Conservation (phyloP, 1,140 invertebrate species). For the Brachionus rotundiformis region DNA sequence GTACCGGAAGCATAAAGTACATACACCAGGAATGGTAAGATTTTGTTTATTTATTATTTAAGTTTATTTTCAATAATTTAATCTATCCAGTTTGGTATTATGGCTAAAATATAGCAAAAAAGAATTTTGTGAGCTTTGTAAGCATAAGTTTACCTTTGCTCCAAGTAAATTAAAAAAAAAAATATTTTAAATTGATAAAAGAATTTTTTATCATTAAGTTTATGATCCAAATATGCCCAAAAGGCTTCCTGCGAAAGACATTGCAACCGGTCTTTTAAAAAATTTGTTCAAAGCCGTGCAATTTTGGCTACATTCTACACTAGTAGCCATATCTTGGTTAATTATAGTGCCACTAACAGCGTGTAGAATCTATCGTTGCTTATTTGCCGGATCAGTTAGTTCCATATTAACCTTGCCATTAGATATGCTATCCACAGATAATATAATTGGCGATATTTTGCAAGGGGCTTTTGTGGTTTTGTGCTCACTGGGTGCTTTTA, state of each 20-base stretch:
- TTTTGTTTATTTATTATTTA: conserved; percentile 8
- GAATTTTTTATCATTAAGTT: too few species aligned
- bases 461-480: conserved; percentile 94
- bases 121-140: conserved; percentile 97
- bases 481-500: conserved; percentile 93
- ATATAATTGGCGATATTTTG: conserved; percentile 86
- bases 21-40: conserved; percentile 82
- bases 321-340: conserved; percentile 94
- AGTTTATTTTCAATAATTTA: neutral
- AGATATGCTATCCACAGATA: conserved; percentile 88
- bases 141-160: conserved; percentile 94
- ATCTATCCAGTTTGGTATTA: conserved; percentile 67
- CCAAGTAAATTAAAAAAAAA: conserved; percentile 71
- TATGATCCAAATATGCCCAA: conserved; percentile 96
- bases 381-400: conserved; percentile 82
- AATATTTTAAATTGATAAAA: too few species aligned
- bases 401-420: conserved; percentile 79
- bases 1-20: conserved; percentile 97
- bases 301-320: conserved; percentile 92
- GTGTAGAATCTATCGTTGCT: conserved; percentile 85
- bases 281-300: conserved; percentile 86
- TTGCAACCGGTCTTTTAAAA: conserved; percentile 80
- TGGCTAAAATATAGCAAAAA: conserved; percentile 86
- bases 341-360: conserved; percentile 93
- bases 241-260: conserved; percentile 83